These are phyloP conservation scores for Sapajus apella DNA, from an alignment of 2,113 vertebrate species.

Conservation along the genomic window DNA sequence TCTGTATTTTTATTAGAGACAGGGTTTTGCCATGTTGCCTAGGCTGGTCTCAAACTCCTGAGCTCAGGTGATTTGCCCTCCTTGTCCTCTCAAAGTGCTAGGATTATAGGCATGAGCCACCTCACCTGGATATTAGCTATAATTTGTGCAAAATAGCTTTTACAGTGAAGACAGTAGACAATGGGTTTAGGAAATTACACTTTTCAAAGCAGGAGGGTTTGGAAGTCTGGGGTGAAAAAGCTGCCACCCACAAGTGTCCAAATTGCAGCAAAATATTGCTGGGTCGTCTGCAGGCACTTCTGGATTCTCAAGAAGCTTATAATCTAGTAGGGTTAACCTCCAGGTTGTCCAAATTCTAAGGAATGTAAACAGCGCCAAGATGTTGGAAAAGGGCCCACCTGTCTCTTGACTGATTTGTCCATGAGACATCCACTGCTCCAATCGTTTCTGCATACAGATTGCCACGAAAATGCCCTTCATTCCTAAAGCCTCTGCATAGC, in stretches of 20 bases:
- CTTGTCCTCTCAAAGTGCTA: too few relatives aligned
- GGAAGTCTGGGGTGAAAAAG: background rate
- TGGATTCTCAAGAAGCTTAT: background rate
- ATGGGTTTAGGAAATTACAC: background rate
- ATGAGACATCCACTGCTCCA: background rate
- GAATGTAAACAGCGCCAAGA: background rate
- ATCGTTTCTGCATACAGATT: background rate
- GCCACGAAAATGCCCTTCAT: background rate
- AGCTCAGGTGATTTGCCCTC: too few relatives aligned
- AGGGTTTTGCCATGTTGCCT: too few relatives aligned
- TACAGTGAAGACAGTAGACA: background rate
- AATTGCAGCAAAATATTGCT: background rate
- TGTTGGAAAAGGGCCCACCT: background rate
- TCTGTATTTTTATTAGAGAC: too few relatives aligned
- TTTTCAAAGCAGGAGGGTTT: background rate
- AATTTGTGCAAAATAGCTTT: constrained; percentile 12
- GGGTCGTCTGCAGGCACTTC: background rate
- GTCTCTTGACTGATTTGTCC: background rate
- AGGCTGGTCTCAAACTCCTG: too few relatives aligned
- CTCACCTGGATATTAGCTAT: background rate
- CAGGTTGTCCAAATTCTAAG: background rate
- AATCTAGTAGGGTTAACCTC: background rate
- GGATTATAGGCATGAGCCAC: too few relatives aligned
- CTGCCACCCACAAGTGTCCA: fast-evolving
- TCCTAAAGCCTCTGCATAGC: background rate